Percentiles rank a stretch among this genome's conserved stretches.
Conservation (phyloP, 1,140 invertebrate species). For the Trichonephila clavata region DNA sequence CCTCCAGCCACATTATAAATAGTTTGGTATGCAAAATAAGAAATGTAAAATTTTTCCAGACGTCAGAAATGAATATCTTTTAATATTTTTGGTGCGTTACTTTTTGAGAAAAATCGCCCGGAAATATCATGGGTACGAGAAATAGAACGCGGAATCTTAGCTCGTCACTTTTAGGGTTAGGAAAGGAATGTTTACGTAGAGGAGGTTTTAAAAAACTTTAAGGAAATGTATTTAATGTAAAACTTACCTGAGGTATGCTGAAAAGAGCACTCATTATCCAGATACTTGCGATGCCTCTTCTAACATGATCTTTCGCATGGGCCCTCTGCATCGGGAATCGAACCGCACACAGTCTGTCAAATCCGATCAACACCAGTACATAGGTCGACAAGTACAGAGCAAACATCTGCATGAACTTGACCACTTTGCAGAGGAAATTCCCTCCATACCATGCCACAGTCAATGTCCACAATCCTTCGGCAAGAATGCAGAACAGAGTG, state of each 20-base stretch:
- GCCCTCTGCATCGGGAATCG: constrained; percentile 88
- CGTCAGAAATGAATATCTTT: too few relatives aligned
- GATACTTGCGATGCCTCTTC: constrained; percentile 84
- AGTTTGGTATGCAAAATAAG: too few relatives aligned
- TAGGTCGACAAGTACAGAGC: constrained; percentile 92
- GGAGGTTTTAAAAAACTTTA: too few relatives aligned
- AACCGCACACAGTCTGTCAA: constrained; percentile 89
- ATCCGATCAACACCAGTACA: constrained; percentile 89
- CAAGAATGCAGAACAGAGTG: constrained; percentile 89
- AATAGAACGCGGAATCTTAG: too few relatives aligned
- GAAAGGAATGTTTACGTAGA: too few relatives aligned
- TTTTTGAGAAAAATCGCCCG: too few relatives aligned
- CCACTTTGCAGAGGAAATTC: constrained; percentile 88
- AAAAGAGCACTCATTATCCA: constrained; percentile 88
- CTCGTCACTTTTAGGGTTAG: too few relatives aligned
- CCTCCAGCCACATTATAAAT: too few relatives aligned
- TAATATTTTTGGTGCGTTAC: too few relatives aligned
- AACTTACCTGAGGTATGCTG: constrained; percentile 86
- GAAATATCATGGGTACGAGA: too few relatives aligned
- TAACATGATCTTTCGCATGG: constrained; percentile 84
- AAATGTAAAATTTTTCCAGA: too few relatives aligned
- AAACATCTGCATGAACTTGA: constrained; percentile 92
- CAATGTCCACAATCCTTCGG: constrained; percentile 89
- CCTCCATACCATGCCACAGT: constrained; percentile 91
- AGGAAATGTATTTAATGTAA: too few relatives aligned